Evolutionary conservation across 1,140 invertebrate genomes (phyloP).

Genomic region (Chrysopa pallens): DNA sequence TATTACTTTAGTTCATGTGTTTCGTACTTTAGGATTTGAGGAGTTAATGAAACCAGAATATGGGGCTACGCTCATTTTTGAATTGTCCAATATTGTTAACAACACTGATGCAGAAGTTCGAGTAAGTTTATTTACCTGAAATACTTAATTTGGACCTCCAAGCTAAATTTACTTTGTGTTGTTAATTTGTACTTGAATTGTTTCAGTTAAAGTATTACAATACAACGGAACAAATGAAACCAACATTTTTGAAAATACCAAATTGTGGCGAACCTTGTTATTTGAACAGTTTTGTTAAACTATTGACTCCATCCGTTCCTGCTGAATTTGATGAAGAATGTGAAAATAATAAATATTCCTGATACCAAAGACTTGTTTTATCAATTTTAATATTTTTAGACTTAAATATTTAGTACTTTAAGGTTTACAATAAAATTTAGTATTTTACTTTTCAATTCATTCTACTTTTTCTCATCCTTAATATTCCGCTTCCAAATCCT

Average conservation of each 20-base stretch:
- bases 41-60: slow-evolving; percentile 47
- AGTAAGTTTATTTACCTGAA: no score
- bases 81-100: slow-evolving; percentile 32
- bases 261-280: slow-evolving; percentile 27
- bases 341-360: slow-evolving; percentile 1
- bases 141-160: no score
- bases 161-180: background rate
- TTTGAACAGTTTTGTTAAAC: slow-evolving; percentile 22
- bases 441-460: no score
- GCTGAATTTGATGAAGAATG: slow-evolving; percentile 32
- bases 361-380: no score
- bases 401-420: no score
- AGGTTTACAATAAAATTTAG: no score
- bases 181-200: no score
- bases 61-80: slow-evolving; percentile 45
- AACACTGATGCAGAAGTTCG: slow-evolving; percentile 25
- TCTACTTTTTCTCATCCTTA: no score
- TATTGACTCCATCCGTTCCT: slow-evolving; percentile 25
- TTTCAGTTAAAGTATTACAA: background rate
- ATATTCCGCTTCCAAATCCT: no score
- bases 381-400: no score
- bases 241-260: slow-evolving; percentile 24
- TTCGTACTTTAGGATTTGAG: slow-evolving; percentile 44
- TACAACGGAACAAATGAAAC: slow-evolving; percentile 9
- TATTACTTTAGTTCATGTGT: slow-evolving; percentile 46